Evolutionary conservation across 1,140 invertebrate genomes (phyloP).

Genomic region (Thaumatotibia leucotreta): DNA sequence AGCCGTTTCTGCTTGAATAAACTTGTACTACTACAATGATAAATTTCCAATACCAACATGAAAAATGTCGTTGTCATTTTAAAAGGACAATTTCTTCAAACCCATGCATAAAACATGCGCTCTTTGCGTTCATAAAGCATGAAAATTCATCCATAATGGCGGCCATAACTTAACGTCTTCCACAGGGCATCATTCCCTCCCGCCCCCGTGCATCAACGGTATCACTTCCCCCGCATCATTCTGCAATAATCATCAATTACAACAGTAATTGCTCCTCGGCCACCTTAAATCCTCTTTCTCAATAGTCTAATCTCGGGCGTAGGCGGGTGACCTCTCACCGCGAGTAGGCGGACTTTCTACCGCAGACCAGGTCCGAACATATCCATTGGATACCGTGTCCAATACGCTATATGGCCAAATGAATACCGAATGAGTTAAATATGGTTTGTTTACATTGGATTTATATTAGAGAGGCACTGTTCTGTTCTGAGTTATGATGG

Average conservation of each 20-base stretch:
- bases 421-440: conserved; percentile 12
- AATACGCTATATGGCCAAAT: conserved; percentile 4
- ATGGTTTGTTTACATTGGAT: conserved; percentile 6
- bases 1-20: no score
- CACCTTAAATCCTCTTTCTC: conserved; percentile 31
- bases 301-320: conserved; percentile 35
- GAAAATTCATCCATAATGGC: conserved; percentile 1
- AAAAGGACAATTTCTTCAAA: neutral
- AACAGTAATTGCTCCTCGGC: conserved; percentile 32
- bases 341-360: conserved; percentile 55
- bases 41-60: neutral
- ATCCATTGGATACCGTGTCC: conserved; percentile 24
- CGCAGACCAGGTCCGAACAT: conserved; percentile 22
- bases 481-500: neutral
- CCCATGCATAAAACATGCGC: neutral
- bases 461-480: neutral
- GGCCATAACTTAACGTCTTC: conserved; percentile 1
- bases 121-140: neutral
- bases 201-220: conserved; percentile 6
- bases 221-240: conserved; percentile 28
- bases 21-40: no score
- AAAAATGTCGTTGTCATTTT: neutral
- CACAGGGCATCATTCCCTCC: neutral
- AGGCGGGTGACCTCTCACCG: conserved; percentile 51
- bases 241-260: conserved; percentile 41